Evolutionary conservation across 2,113 vertebrate species (phyloP), one percentile per base, ranked within the genome.

Genomic region (Eclectus roratus): DNA sequence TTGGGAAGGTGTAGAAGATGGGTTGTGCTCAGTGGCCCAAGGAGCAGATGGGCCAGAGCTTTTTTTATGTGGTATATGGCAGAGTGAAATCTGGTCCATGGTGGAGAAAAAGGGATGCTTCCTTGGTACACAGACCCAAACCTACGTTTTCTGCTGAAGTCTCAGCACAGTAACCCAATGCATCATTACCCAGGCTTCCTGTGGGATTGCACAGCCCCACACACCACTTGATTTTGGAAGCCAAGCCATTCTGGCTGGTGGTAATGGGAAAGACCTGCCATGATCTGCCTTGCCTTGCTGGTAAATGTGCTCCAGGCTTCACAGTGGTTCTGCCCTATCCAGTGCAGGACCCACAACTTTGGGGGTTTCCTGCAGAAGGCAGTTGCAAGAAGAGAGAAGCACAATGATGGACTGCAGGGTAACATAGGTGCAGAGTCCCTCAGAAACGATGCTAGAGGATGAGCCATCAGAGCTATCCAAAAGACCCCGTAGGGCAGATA

Each of bases 161-260:
- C 43, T 63, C 23, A 24, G 2, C 6, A 10, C 23, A 37, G 4
- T 20, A 73, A 43, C n/a, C 13, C 37, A n/a, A 8, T 0, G 5
- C 37, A 39, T 14, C 7, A 7, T 31, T 27, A 24, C 8, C 7
- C 58, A 64, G 37, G 17, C 9, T 19, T 50, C 13, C 37, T 31
- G 43, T 29, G 35, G 46, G 18, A n/a, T 10, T 80, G 37, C 19
- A 41, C 19, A 89, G 47, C 37, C 21, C 25, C 19, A 5, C 0
- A 1, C 65, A 31, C 21, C 66, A 28, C 31, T 69, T 58, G 9
- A 20, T 78, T 93, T 80, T 70, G 49, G 72, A 73, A 79, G 43
- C 53, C 49, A 58, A 18, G 25, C 5, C 5, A 5, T 41, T 47
- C n/a, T 37, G 49, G 12, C 16, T 47, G 17, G 12, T 29, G 21